Evolutionary conservation across 2,113 vertebrate genomes (phyloP), one percentile per base, ranked within the genome.

Genomic region (Hyperoodon ampullatus): DNA sequence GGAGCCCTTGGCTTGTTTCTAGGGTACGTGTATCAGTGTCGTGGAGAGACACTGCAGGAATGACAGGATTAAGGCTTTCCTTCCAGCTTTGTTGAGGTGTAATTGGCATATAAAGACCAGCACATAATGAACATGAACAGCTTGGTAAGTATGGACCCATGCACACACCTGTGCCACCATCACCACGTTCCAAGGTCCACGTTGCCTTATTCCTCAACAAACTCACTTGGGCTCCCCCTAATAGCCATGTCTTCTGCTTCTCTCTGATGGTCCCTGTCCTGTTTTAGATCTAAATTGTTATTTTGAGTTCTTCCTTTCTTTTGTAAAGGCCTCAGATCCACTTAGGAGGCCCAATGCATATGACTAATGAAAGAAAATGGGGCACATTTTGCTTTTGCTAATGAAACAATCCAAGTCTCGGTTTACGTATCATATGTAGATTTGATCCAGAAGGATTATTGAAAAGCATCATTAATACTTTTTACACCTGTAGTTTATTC

Each of bases 401-500:
- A 63, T 21, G 39, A 83, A 42, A 63, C 81, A 65, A 28, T 33
- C 60, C 39, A 8, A 24, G 24, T 26, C 19, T 16, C 8, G 81
- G 26, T 63, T 42, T 28, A 21, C 55, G 8, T 12, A 13, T 63
- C 26, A 83, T 5, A 5, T 10, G 39, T 30, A 83, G 60, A 16
- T 65, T 63, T 33, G 81, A 12, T 44, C 16, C 26, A 1, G 80
- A 21, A 33, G 26, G 26, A 4, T 63, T 26, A 44, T 2, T 8
- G 81, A 30, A 44, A 60, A 35, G 15, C 5, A 2, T 15, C 35
- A 4, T 63, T 2, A 5, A 13, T 21, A 1, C 60, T 39, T 83
- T 61, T 47, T 4, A 1, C 1, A 21, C 5, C 15, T 8, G 16
- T 13, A 55, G 2, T 10, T 65, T 2, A 21, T 14, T 26, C 21